phyloP scores from a whole-genome alignment of 1,140 invertebrate genomes.

The Ridgeia piscesae region DNA sequence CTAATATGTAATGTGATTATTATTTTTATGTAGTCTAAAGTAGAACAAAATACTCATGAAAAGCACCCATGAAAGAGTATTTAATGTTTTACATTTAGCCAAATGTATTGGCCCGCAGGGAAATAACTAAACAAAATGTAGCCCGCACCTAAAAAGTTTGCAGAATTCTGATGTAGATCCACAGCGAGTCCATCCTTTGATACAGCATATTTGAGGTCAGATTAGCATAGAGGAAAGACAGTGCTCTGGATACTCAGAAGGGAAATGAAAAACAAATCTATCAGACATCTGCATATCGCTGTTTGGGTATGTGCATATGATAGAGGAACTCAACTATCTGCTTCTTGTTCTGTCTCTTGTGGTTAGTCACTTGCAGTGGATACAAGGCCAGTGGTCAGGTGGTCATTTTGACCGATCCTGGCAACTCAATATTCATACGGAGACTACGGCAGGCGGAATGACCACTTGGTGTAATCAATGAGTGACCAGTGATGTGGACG shows the following conservation, averaged over 20 bases:
- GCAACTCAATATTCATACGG: neutral
- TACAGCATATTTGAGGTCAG: neutral
- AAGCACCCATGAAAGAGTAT: too few species aligned
- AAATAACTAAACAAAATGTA: too few species aligned
- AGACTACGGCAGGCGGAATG: too few species aligned
- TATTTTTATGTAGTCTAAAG: too few species aligned
- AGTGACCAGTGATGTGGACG: neutral
- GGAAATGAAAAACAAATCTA: neutral
- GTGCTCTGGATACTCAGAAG: neutral
- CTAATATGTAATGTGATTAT: too few species aligned
- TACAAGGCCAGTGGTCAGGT: neutral
- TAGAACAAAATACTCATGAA: too few species aligned
- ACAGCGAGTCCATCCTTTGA: neutral
- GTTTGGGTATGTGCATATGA: neutral
- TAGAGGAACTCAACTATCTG: neutral
- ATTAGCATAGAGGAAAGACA: neutral
- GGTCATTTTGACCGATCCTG: neutral
- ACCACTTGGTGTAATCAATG: neutral
- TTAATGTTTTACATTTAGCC: too few species aligned
- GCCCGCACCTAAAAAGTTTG: too few species aligned
- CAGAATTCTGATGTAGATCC: neutral
- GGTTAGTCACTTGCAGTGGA: neutral
- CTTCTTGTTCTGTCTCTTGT: neutral
- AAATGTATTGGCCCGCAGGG: too few species aligned
- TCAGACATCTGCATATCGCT: neutral